Evolutionary conservation across 2,888 invertebrate genomes (phyloP).

Genomic region (Laspeyria flexula): DNA sequence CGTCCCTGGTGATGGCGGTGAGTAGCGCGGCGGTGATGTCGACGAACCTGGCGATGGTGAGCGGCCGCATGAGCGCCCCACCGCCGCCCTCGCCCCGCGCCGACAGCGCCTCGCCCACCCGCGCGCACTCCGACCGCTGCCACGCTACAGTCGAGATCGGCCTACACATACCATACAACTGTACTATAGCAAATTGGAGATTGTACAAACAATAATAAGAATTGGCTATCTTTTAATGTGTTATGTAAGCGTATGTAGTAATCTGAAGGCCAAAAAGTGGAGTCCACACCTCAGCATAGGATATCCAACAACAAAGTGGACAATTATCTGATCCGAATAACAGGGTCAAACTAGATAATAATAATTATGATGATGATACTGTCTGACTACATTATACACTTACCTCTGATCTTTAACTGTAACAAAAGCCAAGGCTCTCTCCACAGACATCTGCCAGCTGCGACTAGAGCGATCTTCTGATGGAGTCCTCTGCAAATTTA

Average conservation of each 20-base stretch:
- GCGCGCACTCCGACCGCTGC: slow-evolving; percentile 64
- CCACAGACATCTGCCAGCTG: slow-evolving; percentile 69
- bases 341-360: too few relatives aligned
- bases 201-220: too few relatives aligned
- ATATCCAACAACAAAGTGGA: too few relatives aligned
- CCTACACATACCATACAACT: slow-evolving; percentile 45
- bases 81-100: slow-evolving; percentile 34
- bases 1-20: slow-evolving; percentile 48
- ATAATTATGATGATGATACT: background rate
- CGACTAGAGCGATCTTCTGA: slow-evolving; percentile 66
- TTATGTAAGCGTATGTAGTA: too few relatives aligned
- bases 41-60: slow-evolving; percentile 80
- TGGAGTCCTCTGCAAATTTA: slow-evolving; percentile 68
- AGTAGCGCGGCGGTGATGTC: slow-evolving; percentile 67
- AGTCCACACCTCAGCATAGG: too few relatives aligned
- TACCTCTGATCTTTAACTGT: slow-evolving; percentile 78
- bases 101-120: slow-evolving; percentile 56
- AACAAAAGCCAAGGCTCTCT: slow-evolving; percentile 72
- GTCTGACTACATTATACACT: background rate
- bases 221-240: too few relatives aligned
- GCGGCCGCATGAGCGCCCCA: slow-evolving; percentile 67
- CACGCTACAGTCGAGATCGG: slow-evolving; percentile 63
- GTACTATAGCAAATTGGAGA: too few relatives aligned
- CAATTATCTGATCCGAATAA: background rate
- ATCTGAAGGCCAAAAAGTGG: too few relatives aligned